Conservation (phyloP, 2,888 invertebrate genomes). For the Cryptus armator region DNA sequence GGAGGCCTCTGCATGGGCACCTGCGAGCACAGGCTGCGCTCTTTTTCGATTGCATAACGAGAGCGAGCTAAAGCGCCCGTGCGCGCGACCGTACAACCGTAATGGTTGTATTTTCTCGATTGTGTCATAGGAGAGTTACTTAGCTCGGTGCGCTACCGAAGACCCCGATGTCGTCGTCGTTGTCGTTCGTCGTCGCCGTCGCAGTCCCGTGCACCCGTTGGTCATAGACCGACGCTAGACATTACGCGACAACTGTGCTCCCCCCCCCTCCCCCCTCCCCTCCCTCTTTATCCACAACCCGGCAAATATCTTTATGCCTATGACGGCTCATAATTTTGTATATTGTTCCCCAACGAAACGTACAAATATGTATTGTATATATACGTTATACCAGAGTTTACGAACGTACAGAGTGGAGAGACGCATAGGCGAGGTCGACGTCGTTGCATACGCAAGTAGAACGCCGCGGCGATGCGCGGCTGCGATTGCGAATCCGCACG, state of each 20-base stretch:
- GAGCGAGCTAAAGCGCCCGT: conserved; percentile 39
- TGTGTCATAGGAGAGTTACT: conserved; percentile 78
- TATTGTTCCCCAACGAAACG: background rate
- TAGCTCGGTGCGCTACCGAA: conserved; percentile 56
- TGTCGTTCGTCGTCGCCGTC: conserved; percentile 72
- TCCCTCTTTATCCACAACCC: background rate
- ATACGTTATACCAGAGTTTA: background rate
- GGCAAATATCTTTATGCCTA: background rate
- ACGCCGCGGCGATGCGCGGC: conserved; percentile 59
- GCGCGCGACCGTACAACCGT: conserved; percentile 66
- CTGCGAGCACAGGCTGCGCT: conserved; percentile 56
- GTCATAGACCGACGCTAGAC: conserved; percentile 73
- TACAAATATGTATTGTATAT: background rate
- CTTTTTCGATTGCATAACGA: conserved; percentile 69
- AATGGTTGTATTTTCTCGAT: conserved; percentile 82
- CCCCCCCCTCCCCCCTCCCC: background rate
- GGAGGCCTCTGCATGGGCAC: conserved; percentile 53
- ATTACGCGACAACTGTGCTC: conserved; percentile 60
- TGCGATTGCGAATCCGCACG: conserved; percentile 61
- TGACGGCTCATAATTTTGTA: background rate
- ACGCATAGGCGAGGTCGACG: conserved; percentile 46
- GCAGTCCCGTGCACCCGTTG: conserved; percentile 63
- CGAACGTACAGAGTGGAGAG: background rate
- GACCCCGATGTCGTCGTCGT: conserved; percentile 73
- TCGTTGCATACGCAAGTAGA: conserved; percentile 62